Base-by-base conservation (phyloP, 2,113 vertebrate species). In the Catharus bicknelli region DNA sequence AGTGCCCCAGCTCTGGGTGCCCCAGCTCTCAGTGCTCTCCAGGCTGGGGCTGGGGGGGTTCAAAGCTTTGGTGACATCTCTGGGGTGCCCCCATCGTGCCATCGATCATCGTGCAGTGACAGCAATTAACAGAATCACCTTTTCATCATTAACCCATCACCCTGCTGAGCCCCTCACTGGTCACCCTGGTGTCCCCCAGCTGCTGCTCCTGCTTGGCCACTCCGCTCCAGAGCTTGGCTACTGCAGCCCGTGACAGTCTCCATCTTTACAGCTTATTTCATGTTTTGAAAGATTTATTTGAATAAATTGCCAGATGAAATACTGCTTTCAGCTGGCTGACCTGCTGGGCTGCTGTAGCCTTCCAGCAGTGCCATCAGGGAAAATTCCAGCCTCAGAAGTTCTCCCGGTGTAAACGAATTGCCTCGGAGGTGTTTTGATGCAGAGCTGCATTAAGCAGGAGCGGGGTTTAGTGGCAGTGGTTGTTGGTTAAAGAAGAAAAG, bases 291-390 rank as follows among this genome's bases (percentile, higher is more conserved):
- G 76, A 83, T 93, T 91, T 80, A 88, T 93, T 73, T 64, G 83
- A 91, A 94, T 93, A 69, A 91, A 93, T 43, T 87, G 91, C 90
- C 63, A 69, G 88, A 73, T 88, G 76, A 93, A 91, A 85, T 32
- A 17, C 63, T 45, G 75, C 91, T 94, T 91, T 88, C 85, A 72
- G 21, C 78, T 50, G 0, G 6, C 19, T 87, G 90, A 93, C 92
- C 92, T 88, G 92, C 92, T 93, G 95, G 43, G 85, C 78, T 69
- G 21, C 53, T 91, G 88, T n/a, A 94, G 94, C 94, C 94, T 93
- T 91, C 82, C 95, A 94, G 92, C 62, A 0, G 78, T 5, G 92
- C 94, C 70, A 10, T 67, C 82, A 43, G 94, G 94, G 92, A 93
- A 75, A 82, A 91, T 75, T 47, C 48, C 21, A 95, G 86, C 90